Evolutionary conservation across 2,113 vertebrate genomes (phyloP).

Genomic region (Odontesthes bonariensis): DNA sequence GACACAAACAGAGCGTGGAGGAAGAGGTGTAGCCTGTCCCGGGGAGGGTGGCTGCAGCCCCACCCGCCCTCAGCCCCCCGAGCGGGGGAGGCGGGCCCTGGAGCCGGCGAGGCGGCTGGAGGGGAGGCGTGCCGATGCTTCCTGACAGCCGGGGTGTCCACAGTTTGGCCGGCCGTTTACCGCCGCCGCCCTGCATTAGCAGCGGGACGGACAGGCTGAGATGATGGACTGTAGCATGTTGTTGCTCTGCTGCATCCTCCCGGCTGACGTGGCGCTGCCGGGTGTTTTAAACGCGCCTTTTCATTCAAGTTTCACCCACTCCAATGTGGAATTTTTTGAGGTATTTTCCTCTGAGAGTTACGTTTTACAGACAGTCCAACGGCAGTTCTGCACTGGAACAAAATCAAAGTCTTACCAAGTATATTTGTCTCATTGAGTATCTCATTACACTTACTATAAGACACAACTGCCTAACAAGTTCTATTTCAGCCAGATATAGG

Average conservation of each 20-base stretch:
- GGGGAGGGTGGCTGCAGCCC: conserved; percentile 14
- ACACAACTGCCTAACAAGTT: no score
- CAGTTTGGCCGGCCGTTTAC: conserved; percentile 64
- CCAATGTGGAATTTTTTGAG: no score
- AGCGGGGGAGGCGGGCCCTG: conserved; percentile 50
- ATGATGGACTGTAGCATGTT: conserved; percentile 57
- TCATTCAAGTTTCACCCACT: no score
- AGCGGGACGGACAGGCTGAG: conserved; percentile 26
- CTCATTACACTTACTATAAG: no score
- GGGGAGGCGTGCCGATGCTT: conserved; percentile 23
- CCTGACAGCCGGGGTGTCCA: conserved; percentile 72
- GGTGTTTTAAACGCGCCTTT: background rate
- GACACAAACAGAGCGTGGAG: conserved; percentile 17
- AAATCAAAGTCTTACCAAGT: no score
- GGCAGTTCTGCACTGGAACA: no score
- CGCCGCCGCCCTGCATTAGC: conserved; percentile 58
- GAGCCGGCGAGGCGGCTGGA: conserved; percentile 55
- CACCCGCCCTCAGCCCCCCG: background rate
- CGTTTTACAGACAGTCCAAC: no score
- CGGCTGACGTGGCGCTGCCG: no score
- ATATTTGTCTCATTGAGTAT: no score
- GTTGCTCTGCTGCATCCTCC: conserved; percentile 37
- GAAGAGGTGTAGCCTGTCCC: conserved; percentile 48
- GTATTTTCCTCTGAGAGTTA: no score
- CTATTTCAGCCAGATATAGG: no score